These are phyloP conservation scores for Planococcus citri DNA, from an alignment of 1,140 invertebrate genomes.

Conservation along the genomic window DNA sequence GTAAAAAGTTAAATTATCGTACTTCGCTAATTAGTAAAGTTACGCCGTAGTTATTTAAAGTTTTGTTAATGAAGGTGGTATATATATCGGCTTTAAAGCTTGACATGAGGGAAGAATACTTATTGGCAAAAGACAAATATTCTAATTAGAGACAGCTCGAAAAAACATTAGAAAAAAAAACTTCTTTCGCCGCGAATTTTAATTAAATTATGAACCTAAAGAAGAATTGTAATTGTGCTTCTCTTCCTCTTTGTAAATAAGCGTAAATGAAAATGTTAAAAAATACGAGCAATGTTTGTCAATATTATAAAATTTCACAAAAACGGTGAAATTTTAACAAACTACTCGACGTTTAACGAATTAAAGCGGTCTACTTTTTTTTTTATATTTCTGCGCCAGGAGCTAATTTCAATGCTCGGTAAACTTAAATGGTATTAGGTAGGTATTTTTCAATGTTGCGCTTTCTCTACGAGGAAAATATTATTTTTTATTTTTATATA, in stretches of 20 bases:
- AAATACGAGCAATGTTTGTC: background rate
- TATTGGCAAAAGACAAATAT: slow-evolving; percentile 17
- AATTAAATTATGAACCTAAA: slow-evolving; percentile 1
- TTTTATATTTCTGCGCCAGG: too few relatives aligned
- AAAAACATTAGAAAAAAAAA: background rate
- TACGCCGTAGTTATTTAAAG: slow-evolving; percentile 18
- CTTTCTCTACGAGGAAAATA: too few relatives aligned
- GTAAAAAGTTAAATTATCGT: slow-evolving; percentile 20
- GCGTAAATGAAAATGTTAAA: background rate
- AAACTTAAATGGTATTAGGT: too few relatives aligned
- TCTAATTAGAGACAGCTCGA: slow-evolving; percentile 1
- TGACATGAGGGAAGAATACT: slow-evolving; percentile 16
- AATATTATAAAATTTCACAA: background rate
- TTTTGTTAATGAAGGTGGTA: slow-evolving; percentile 8
- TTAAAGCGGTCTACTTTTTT: too few relatives aligned
- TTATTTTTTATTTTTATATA: too few relatives aligned
- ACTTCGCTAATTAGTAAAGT: slow-evolving; percentile 19
- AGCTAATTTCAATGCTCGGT: too few relatives aligned
- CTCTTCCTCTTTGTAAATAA: background rate
- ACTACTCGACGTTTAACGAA: too few relatives aligned
- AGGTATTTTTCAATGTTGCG: too few relatives aligned
- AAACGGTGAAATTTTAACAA: background rate
- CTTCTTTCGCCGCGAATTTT: background rate
- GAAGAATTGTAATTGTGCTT: background rate
- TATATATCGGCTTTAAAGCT: slow-evolving; percentile 9